Evolutionary conservation across 64 coral and sea anemone species (phyloP).

Genomic region (Actinia equina): DNA sequence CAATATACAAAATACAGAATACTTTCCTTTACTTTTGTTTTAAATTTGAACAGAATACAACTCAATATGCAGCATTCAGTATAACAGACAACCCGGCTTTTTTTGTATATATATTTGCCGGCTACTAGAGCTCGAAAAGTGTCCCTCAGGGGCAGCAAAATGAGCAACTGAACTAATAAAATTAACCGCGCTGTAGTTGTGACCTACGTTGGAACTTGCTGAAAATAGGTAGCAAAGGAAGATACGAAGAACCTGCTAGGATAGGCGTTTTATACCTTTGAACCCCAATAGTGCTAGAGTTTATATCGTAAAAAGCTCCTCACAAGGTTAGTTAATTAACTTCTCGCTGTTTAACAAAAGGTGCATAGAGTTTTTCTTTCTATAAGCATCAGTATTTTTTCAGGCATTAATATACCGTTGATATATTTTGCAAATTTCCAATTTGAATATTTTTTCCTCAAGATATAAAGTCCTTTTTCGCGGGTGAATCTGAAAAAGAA

Average conservation of each 20-base stretch:
- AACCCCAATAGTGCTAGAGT: not conserved
- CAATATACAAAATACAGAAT: too few relatives aligned
- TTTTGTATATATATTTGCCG: too few relatives aligned
- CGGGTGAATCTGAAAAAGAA: constrained; percentile 14
- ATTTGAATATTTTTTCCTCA: not conserved
- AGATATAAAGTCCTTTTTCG: not conserved
- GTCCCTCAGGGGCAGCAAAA: not conserved
- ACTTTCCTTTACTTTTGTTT: too few relatives aligned
- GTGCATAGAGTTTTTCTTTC: not conserved
- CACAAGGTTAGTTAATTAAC: not conserved
- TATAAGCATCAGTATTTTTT: not conserved
- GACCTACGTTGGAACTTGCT: not conserved
- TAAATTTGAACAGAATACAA: too few relatives aligned
- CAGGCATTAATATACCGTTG: not conserved
- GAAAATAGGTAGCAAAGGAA: not conserved
- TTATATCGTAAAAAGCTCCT: not conserved
- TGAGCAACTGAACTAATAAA: not conserved
- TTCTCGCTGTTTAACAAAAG: not conserved
- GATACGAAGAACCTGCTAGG: not conserved
- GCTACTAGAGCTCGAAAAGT: too few relatives aligned
- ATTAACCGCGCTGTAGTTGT: not conserved
- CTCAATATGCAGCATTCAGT: too few relatives aligned
- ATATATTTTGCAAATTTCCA: not conserved
- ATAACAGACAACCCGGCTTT: too few relatives aligned
- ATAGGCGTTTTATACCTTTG: not conserved